Evolutionary conservation across 2,113 vertebrate genomes (phyloP), one percentile per base, ranked within the genome.

Genomic region (Antennarius striatus): DNA sequence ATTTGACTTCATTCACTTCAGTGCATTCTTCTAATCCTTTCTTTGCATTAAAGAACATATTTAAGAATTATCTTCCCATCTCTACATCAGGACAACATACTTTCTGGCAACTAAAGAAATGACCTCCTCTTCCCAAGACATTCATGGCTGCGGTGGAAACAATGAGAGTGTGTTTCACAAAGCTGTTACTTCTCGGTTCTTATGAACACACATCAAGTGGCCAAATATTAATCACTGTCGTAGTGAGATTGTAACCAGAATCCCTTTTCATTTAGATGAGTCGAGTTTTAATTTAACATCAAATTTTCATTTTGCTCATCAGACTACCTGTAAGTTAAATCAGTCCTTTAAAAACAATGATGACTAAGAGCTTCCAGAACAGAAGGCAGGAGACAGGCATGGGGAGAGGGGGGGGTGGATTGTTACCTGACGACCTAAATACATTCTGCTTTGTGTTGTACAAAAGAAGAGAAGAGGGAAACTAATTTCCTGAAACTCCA

Each of bases 401-500:
- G 45, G 36, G 29, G 50, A 76, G 1, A 76, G 1, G 51, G 11
- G 29, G 52, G 12, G 12, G 28, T 3, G 28, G 49, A 80, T 53
- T 3, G 50, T 81, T 89, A 90, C 88, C 86, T 91, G 86, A 72
- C 57, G 64, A 87, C 86, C 87, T 88, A 84, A 56, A 87, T 89
- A 87, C 85, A 87, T 91, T 77, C 88, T 85, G 84, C 88, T 86
- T 86, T 86, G 83, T 86, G 77, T 84, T 78, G 73, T 77, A 75
- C 79, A 84, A 84, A 83, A 83, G 70, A 81, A 73, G 66, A 85
- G 82, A 66, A 62, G 68, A 58, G 78, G 79, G 56, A 88, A 92
- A 91, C 78, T 82, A 71, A 92, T 92, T 91, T 91, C 88, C 91
- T 90, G 84, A 91, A 91, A 91, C 88, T 88, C 88, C 74, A 86